A percentile compares a stretch with the other conserved stretches of the same genome.
phyloP scores from a whole-genome alignment of 1,140 invertebrate genomes.

The Semibalanus balanoides region DNA sequence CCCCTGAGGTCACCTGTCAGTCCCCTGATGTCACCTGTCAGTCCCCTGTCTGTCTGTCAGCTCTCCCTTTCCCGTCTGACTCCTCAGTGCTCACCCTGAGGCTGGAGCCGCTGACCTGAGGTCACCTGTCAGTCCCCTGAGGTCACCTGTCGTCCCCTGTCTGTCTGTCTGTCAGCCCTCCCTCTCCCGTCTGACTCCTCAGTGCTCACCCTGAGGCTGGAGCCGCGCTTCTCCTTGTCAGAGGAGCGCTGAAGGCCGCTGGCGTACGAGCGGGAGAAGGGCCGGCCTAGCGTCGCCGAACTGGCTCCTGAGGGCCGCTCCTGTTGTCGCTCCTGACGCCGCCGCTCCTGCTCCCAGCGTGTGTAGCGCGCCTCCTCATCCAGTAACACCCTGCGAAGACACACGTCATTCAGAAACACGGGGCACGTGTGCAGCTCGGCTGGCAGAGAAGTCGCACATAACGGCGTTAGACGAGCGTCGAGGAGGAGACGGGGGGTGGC shows the following conservation, averaged over 20 bases:
- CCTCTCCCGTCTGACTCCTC: background rate
- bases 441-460: no score
- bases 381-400: slow-evolving; percentile 42
- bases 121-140: no score
- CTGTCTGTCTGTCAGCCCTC: slow-evolving; percentile 22
- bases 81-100: no score
- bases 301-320: slow-evolving; percentile 26
- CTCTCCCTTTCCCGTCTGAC: no score
- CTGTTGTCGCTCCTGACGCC: slow-evolving; percentile 28
- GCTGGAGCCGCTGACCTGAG: no score
- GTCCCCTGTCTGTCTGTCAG: slow-evolving; percentile 28
- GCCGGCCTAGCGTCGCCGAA: slow-evolving; percentile 33
- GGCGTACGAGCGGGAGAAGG: slow-evolving; percentile 33
- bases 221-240: slow-evolving; percentile 20
- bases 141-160: slow-evolving; percentile 19
- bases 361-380: slow-evolving; percentile 42
- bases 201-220: slow-evolving; percentile 20
- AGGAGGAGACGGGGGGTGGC: no score
- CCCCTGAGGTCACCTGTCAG: no score
- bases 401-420: no score
- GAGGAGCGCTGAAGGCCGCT: slow-evolving; percentile 22
- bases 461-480: no score
- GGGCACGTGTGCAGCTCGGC: no score
- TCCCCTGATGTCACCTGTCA: background rate
- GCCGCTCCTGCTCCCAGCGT: slow-evolving; percentile 26